phyloP scores from a whole-genome alignment of 2,888 invertebrate genomes.

The Ophion slaviceki region DNA sequence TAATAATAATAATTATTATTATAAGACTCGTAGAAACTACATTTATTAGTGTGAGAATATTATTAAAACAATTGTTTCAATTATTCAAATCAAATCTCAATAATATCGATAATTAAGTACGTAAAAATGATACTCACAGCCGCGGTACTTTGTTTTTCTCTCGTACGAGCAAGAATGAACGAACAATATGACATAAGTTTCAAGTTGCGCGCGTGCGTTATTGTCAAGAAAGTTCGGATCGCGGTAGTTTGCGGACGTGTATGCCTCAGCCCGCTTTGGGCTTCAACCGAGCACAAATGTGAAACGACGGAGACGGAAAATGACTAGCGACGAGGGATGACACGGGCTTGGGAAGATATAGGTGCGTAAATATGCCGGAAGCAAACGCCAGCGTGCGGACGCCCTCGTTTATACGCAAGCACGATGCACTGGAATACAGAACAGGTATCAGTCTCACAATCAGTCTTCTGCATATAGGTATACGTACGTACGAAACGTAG shows the following conservation, averaged over 20 bases:
- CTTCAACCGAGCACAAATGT: slow-evolving; percentile 30
- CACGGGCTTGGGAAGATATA: not conserved
- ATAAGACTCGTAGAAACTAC: too few relatives aligned
- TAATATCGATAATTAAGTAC: too few relatives aligned
- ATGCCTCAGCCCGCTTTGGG: not conserved
- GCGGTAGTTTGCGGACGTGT: not conserved
- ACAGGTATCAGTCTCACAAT: slow-evolving; percentile 15
- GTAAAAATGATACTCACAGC: not conserved
- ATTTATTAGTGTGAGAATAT: too few relatives aligned
- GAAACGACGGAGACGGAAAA: slow-evolving; percentile 23
- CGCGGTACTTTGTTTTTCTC: too few relatives aligned
- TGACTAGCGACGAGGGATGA: not conserved
- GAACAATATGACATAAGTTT: not conserved
- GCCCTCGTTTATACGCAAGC: slow-evolving; percentile 37
- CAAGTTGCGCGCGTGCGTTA: not conserved
- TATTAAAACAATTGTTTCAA: too few relatives aligned
- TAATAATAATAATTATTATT: too few relatives aligned
- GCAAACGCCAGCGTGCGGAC: slow-evolving; percentile 26
- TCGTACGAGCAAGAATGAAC: not conserved
- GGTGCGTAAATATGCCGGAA: slow-evolving; percentile 49
- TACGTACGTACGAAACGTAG: slow-evolving; percentile 10
- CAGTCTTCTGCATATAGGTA: not conserved
- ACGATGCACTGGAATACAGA: slow-evolving; percentile 38
- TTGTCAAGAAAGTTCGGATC: not conserved
- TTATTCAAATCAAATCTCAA: too few relatives aligned